Percentiles rank a stretch among this genome's conserved stretches.
These are phyloP conservation scores for Aphelinus atriplicis DNA, from an alignment of 1,140 invertebrate genomes.

Conservation along the genomic window DNA sequence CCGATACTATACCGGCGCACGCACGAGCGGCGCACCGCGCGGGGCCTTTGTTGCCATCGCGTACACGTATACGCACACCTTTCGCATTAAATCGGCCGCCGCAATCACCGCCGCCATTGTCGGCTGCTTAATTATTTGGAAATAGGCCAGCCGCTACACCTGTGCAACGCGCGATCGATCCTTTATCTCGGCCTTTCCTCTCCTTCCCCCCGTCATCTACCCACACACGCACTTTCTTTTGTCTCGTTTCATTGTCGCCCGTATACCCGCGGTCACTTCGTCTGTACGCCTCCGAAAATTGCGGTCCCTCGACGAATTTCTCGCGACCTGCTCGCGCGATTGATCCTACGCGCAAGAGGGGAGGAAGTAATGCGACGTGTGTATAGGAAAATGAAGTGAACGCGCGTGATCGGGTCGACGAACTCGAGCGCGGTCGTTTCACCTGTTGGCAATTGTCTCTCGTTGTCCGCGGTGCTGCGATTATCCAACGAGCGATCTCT, in stretches of 20 bases:
- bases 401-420: background rate
- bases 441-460: background rate
- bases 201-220: background rate
- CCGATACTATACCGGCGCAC: too few species aligned
- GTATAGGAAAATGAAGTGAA: background rate
- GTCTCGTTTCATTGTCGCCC: too few species aligned
- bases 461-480: background rate
- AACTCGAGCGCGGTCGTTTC: slow-evolving; percentile 1
- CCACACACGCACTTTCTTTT: too few species aligned
- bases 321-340: too few species aligned
- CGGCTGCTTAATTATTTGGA: slow-evolving; percentile 18
- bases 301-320: background rate
- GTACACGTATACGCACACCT: background rate
- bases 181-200: background rate
- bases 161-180: background rate
- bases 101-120: slow-evolving; percentile 7
- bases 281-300: background rate
- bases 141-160: slow-evolving; percentile 31
- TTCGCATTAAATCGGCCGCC: slow-evolving; percentile 13
- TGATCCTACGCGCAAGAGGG: too few species aligned
- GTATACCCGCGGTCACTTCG: too few species aligned
- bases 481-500: slow-evolving; percentile 24
- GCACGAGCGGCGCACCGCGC: too few species aligned
- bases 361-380: too few species aligned
- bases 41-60: slow-evolving; percentile 28